These are phyloP conservation scores for Lysandra coridon DNA, from an alignment of 2,888 invertebrate genomes.

Conservation along the genomic window DNA sequence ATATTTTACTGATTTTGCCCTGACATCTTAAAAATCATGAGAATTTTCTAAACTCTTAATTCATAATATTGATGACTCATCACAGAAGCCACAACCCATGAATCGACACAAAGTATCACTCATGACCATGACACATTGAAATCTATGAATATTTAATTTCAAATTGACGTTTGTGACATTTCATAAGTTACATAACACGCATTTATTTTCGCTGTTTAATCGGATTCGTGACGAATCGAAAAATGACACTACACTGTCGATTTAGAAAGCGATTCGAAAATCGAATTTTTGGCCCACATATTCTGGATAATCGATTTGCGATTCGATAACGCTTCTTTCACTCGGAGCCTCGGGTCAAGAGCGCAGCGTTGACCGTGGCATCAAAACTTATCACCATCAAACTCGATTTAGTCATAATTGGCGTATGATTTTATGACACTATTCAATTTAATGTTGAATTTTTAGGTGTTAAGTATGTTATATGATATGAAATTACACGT, in stretches of 20 bases:
- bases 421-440: not conserved
- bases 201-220: constrained; percentile 2
- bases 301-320: constrained; percentile 16
- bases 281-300: constrained; percentile 35
- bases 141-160: not conserved
- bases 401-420: not conserved
- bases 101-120: not conserved
- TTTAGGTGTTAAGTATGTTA: not conserved
- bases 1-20: not conserved
- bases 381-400: constrained; percentile 19
- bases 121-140: not conserved
- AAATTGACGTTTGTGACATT: not conserved
- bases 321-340: constrained; percentile 23
- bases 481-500: too few species aligned
- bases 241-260: constrained; percentile 34
- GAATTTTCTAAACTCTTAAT: not conserved
- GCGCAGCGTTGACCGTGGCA: constrained; percentile 22
- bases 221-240: constrained; percentile 33
- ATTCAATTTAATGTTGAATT: not conserved
- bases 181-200: constrained; percentile 2
- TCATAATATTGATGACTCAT: not conserved
- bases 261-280: constrained; percentile 40
- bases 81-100: not conserved
- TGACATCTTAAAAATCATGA: not conserved
- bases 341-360: constrained; percentile 22